A percentile compares a stretch with the other conserved stretches of the same genome.
Evolutionary conservation across 1,140 invertebrate genomes (phyloP).

Genomic region (Cotesia vestalis): DNA sequence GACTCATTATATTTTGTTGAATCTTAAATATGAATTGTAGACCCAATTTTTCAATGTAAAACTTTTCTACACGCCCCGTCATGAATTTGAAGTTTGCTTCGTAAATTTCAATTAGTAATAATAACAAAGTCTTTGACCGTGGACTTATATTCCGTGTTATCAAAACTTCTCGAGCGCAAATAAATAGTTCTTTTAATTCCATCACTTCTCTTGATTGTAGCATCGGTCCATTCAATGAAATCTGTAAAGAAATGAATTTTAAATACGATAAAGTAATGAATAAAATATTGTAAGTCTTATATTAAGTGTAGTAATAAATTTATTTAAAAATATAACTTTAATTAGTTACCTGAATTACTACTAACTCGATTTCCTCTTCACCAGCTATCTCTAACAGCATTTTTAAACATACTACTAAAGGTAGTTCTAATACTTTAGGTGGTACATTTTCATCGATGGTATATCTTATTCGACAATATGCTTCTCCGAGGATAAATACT

Average conservation of each 20-base stretch:
- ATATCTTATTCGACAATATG: not conserved
- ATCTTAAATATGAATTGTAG: not conserved
- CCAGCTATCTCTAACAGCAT: not conserved
- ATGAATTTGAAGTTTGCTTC: constrained; percentile 3
- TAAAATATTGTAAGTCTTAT: too few species aligned
- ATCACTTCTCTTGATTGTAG: not conserved
- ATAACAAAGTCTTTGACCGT: constrained; percentile 18
- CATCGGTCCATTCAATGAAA: constrained; percentile 25
- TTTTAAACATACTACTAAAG: not conserved
- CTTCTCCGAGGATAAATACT: constrained; percentile 10
- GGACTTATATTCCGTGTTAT: constrained; percentile 22
- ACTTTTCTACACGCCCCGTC: constrained; percentile 12
- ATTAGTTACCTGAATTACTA: constrained; percentile 10
- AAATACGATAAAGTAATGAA: not conserved
- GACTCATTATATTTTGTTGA: not conserved
- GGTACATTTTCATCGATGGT: not conserved
- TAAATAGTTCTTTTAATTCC: not conserved
- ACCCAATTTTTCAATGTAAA: constrained; percentile 29
- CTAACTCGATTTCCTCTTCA: constrained; percentile 31
- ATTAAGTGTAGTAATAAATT: too few species aligned
- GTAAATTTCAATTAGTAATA: constrained; percentile 22
- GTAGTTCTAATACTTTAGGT: not conserved
- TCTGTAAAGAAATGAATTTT: constrained; percentile 10
- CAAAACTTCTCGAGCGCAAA: constrained; percentile 27
- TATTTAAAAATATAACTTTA: too few species aligned